Base-by-base conservation (phyloP, 1,140 invertebrate species). In the Paracyclopina nana region DNA sequence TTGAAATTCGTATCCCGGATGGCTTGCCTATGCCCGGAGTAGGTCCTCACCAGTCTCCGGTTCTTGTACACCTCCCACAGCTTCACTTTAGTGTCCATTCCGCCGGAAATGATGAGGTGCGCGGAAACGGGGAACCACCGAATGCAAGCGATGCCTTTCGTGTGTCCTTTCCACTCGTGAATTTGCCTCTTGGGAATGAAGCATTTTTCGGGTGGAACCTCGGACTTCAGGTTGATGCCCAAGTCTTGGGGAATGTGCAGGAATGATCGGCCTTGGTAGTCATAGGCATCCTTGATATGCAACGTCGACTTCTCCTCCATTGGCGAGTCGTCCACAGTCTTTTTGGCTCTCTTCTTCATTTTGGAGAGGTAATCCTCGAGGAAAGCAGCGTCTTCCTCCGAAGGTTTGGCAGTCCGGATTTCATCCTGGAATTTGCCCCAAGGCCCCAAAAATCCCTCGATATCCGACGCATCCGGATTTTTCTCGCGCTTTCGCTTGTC, bases 31-130 rank as follows among this genome's bases (percentile, higher is more conserved):
- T 99, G 95, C 0, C 95, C 95, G 57, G 80, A 78, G 65, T 97
- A 99, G 0, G 94, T 97, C 48, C 87, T 70, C n/a, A 98, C 71
- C 61, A 87, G 92, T 48, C 88, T 73, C 54, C 90, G 70, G 43
- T 94, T 82, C 53, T 90, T 90, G 62, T 95, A 99, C 0, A 98
- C 91, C 69, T 99, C 90, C 92, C 92, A 98, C 24, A 98, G 68
- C 79, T 88, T 59, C 25, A 98, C 83, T 58, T 91, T 78, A 57
- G 77, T 81, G 65, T 99, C 95, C 91, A 99, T 95, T 60, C 88
- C 83, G 53, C 79, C 82, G 5, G 94, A 96, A 1, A 99, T 67
- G 55, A 98, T 68, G 46, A 99, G 73, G 70, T 99, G 95, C 0
- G 83, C 95, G 11, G 86, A 86, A 56, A 73, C 70, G 6, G 95